Base-by-base conservation (phyloP, 2,888 invertebrate species). In the Noctuana brunneofusca region DNA sequence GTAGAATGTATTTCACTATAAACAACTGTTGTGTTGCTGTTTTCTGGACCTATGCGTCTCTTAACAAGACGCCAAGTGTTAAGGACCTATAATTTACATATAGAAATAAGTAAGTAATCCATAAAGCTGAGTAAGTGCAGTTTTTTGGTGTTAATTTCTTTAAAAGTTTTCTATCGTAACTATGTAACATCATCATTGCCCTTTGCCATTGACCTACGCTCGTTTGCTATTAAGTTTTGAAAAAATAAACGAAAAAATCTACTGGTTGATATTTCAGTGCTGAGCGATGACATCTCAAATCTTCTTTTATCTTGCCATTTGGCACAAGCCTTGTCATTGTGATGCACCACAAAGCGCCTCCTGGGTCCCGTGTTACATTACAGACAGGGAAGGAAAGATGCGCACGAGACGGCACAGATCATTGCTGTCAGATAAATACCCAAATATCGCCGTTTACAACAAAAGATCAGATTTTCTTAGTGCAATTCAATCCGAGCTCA, bases 391-490 rank as follows among this genome's bases (percentile, higher is more conserved):
- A 80, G 73, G 81, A 80, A 82, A 80, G 81, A 79, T 75, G 84
- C 75, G 89, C 89, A 88, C 89, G 89, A 84, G 90, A 81, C 88
- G 84, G 48, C 75, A 73, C 70, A 74, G 82, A 86, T 87, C 79
- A 74, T 75, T 77, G 71, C 73, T 74, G 73, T 72, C 72, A 79
- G 84, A 86, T 86, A 84, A 79, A 79, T 77, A 70, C 76, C 73
- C 75, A 74, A 83, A 86, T 83, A 84, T 87, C 82, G 86, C 86
- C 79, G 81, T 79, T 81, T 80, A 85, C 87, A 87, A 87, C 86
- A 87, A 90, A 89, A 88, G 83, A 87, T 89, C 87, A 68, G 66
- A 82, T 89, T 87, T 79, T 83, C 79, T 73, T 72, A 73, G 74
- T 78, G 78, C 78, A 79, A 78, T 80, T 71, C 75, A 81, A 83